A percentile compares a stretch with the other conserved stretches of the same genome.
These are phyloP conservation scores for Monomorium pharaonis DNA, from an alignment of 1,140 invertebrate genomes.

Conservation along the genomic window DNA sequence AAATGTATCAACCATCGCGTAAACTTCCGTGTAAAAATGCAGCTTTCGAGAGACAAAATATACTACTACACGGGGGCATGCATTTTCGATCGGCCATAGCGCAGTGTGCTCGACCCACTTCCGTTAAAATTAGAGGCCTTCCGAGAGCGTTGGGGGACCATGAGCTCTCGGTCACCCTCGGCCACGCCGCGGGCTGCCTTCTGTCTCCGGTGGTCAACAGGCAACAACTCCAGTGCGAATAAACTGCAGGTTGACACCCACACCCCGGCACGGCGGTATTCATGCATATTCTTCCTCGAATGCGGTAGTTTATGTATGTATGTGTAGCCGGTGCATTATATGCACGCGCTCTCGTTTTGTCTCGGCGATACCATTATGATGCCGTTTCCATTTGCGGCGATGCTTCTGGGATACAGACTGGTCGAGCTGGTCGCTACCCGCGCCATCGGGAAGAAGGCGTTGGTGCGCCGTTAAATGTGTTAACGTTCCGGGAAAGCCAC, in stretches of 20 bases:
- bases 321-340: constrained; percentile 3
- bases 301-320: background rate
- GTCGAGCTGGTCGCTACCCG: background rate
- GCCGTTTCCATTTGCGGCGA: constrained; percentile 66
- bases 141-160: constrained; percentile 23
- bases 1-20: background rate
- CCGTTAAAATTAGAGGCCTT: constrained; percentile 49
- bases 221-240: constrained; percentile 54
- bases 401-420: constrained; percentile 42
- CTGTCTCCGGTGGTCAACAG: constrained; percentile 42
- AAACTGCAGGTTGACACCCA: constrained; percentile 54
- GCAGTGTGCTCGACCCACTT: background rate
- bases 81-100: constrained; percentile 23
- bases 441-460: background rate
- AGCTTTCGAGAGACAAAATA: background rate
- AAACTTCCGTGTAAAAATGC: background rate
- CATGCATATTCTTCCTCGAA: constrained; percentile 33
- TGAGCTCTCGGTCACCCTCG: constrained; percentile 5
- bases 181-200: constrained; percentile 15
- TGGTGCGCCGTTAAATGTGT: background rate
- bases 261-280: constrained; percentile 9
- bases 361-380: constrained; percentile 64
- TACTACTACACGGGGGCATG: background rate
- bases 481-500: constrained; percentile 1
- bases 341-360: constrained; percentile 59